phyloP scores from a whole-genome alignment of 2,113 vertebrate genomes.

The Oncorhynchus mykiss region DNA sequence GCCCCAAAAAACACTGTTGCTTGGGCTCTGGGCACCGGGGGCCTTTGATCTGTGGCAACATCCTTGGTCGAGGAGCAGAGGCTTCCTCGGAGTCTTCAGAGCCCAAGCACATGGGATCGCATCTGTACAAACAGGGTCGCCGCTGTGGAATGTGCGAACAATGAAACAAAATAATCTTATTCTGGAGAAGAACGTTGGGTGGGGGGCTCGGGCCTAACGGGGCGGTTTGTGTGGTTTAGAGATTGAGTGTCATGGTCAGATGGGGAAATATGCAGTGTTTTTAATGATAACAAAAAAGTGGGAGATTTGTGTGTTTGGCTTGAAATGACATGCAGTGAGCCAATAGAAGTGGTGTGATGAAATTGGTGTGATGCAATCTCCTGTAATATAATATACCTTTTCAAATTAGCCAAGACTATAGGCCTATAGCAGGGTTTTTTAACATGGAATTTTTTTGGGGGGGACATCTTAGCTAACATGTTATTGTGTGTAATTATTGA shows the following conservation, averaged over 20 bases:
- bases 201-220: slow-evolving; percentile 28
- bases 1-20: slow-evolving; percentile 85
- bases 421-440: background rate
- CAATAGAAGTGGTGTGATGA: slow-evolving; percentile 29
- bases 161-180: slow-evolving; percentile 76
- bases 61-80: slow-evolving; percentile 74
- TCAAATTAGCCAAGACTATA: background rate
- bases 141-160: slow-evolving; percentile 81
- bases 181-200: slow-evolving; percentile 49
- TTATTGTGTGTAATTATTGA: too few species aligned
- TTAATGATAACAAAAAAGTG: slow-evolving; percentile 58
- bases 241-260: slow-evolving; percentile 57
- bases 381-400: background rate
- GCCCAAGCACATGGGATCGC: slow-evolving; percentile 80
- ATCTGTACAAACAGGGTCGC: slow-evolving; percentile 97
- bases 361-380: slow-evolving; percentile 27
- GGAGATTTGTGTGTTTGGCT: slow-evolving; percentile 42
- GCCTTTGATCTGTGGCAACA: slow-evolving; percentile 93
- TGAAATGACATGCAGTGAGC: slow-evolving; percentile 29
- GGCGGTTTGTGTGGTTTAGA: slow-evolving; percentile 63
- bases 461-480: too few species aligned
- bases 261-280: slow-evolving; percentile 63
- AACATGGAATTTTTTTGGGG: background rate
- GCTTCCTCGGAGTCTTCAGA: slow-evolving; percentile 81
- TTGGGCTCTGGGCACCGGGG: slow-evolving; percentile 77